These are phyloP conservation scores for Polyploca ridens DNA, from an alignment of 2,888 invertebrate species.

Conservation along the genomic window DNA sequence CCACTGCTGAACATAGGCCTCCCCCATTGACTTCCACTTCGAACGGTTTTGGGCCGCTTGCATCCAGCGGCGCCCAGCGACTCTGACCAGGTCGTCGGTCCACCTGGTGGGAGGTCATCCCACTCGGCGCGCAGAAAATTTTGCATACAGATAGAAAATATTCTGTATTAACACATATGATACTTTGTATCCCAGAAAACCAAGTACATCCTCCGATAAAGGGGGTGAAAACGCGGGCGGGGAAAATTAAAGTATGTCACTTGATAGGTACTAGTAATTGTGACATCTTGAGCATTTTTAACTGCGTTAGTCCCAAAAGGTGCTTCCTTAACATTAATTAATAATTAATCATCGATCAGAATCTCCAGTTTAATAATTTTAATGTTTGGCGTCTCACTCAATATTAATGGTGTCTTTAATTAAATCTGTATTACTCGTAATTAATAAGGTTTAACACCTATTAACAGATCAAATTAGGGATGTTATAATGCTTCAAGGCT, in stretches of 20 bases:
- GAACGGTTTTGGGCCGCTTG: too few species aligned
- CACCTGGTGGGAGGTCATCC: too few species aligned
- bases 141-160: too few species aligned
- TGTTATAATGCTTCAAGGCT: background rate
- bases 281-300: background rate
- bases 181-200: too few species aligned
- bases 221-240: too few species aligned
- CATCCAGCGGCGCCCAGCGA: too few species aligned
- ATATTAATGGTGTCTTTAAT: background rate
- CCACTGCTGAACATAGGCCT: too few species aligned
- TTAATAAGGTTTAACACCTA: background rate
- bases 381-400: background rate
- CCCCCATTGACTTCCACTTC: too few species aligned
- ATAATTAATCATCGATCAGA: slow-evolving; percentile 13
- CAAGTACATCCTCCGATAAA: too few species aligned
- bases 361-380: background rate
- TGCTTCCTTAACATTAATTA: background rate
- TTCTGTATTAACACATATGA: too few species aligned
- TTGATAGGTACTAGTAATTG: background rate
- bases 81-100: too few species aligned
- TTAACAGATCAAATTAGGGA: background rate
- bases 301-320: background rate
- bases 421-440: background rate
- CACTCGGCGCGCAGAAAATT: too few species aligned
- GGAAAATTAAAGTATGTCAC: background rate